Evolutionary conservation across 2,888 invertebrate species (phyloP), one percentile per base, ranked within the genome.

Genomic region (Halocaridina rubra): DNA sequence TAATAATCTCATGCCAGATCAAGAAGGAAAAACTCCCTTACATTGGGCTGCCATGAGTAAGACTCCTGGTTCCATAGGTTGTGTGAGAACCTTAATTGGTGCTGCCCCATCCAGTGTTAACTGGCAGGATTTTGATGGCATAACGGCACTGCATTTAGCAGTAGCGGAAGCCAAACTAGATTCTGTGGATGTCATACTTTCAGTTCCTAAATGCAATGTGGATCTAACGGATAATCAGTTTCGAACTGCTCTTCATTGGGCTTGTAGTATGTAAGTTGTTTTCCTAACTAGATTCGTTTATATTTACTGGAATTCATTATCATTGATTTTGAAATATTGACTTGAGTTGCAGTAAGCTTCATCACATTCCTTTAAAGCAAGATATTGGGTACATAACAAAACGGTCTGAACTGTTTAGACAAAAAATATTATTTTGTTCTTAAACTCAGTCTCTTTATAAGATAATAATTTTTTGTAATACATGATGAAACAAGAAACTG

Each of bases 11-110:
- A 67, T 75, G 74, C 81, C 79, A 27, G 86, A 86, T 61, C 76
- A 86, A 27, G 79, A 82, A 53, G 81, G 81, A 57, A 82, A 82
- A 46, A 86, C 82, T 30, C 86, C 86, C 1, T 53, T 86, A 5
- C 86, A 86, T 64, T 82, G 81, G 86, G 86, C 86, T 30, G 81
- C 86, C 53, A 86, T 86, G 75, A 82, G 86, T 46, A 74, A 79
- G 39, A 79, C 74, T 8, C 64, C 72, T 2, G 75, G 79, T 30
- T 78, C 84, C 27, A 84, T 64, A 46, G 61, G 59, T 16, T 84
- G 84, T 75, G 84, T 84, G 10, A 72, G 74, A 29, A 79, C 75
- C 8, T 57, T 84, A 27, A 82, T 84, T 30, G 29, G 32, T 19
- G 84, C 84, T n/a, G 84, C 84, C 13, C 79, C 84, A 7, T 79